A percentile compares a stretch with the other conserved stretches of the same genome.
Evolutionary conservation across 2,113 vertebrate species (phyloP).

Genomic region (Chitala chitala): DNA sequence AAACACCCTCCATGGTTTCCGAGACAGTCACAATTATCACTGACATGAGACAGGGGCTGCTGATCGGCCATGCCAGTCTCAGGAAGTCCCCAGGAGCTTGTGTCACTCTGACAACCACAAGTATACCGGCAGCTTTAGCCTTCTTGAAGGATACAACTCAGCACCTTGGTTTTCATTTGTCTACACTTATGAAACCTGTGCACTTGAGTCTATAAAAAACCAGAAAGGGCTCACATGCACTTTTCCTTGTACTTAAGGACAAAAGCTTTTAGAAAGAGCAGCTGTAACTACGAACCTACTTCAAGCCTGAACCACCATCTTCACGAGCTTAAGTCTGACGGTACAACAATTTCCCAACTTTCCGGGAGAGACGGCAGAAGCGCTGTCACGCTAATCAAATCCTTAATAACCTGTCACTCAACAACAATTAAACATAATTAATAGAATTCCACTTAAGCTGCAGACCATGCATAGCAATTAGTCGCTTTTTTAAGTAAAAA

Average conservation of each 20-base stretch:
- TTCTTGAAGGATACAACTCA: not conserved
- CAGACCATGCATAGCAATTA: conserved; percentile 24
- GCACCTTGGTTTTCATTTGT: not conserved
- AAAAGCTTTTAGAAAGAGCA: conserved; percentile 19
- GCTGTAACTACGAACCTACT: not conserved
- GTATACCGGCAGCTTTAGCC: not conserved
- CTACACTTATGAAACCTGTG: not conserved
- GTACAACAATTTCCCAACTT: conserved; percentile 18
- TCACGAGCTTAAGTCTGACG: conserved; percentile 21
- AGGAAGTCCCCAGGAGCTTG: too few species aligned
- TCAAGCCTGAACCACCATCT: not conserved
- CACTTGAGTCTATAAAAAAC: conserved; percentile 15
- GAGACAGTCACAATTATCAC: not conserved
- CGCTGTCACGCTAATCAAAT: conserved; percentile 11
- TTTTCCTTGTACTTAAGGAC: not conserved
- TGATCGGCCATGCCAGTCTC: not conserved
- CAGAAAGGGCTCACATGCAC: not conserved
- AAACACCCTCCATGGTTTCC: not conserved
- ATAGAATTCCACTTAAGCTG: conserved; percentile 25
- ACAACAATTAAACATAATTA: conserved; percentile 30
- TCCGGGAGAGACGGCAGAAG: not conserved
- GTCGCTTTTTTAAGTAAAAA: conserved; percentile 16
- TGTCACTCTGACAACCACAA: too few species aligned
- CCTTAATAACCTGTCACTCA: conserved; percentile 30
- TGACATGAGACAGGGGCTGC: not conserved